phyloP scores from a whole-genome alignment of 2,113 vertebrate genomes.

The Picathartes gymnocephalus region DNA sequence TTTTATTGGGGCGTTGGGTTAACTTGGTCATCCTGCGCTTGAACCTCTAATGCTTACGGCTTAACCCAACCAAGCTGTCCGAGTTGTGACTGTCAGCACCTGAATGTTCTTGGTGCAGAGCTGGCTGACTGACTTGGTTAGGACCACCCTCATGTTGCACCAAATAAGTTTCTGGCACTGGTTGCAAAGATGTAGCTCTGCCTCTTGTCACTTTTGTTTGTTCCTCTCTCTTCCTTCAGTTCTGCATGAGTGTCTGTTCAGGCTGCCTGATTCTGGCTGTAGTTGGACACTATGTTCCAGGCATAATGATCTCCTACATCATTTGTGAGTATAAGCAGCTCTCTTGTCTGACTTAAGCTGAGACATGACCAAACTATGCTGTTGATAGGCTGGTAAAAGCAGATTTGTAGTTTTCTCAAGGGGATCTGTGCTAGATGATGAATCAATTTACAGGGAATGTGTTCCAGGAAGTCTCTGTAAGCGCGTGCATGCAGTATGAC shows the following conservation, averaged over 20 bases:
- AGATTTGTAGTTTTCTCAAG: neutral
- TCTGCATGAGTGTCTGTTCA: constrained; percentile 89
- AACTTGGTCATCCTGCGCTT: neutral
- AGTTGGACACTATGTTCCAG: constrained; percentile 95
- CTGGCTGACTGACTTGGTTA: neutral
- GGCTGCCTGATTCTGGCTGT: constrained; percentile 84
- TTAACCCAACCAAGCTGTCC: neutral
- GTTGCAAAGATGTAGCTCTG: neutral
- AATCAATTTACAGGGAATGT: neutral
- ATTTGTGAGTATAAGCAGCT: constrained; percentile 82
- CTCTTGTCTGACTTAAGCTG: neutral
- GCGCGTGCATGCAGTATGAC: neutral
- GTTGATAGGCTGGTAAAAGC: neutral
- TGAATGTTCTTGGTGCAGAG: neutral
- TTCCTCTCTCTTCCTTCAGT: constrained; percentile 76
- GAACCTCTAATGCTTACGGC: neutral
- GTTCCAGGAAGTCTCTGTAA: neutral
- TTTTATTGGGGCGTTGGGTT: neutral
- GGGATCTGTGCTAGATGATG: neutral
- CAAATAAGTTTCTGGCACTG: neutral
- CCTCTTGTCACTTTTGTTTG: constrained; percentile 46
- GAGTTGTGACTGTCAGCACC: neutral
- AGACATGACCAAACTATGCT: neutral
- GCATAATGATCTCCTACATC: constrained; percentile 99
- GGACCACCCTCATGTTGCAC: neutral